Conservation (phyloP, 2,888 invertebrate species). For the Agrilus mali region DNA sequence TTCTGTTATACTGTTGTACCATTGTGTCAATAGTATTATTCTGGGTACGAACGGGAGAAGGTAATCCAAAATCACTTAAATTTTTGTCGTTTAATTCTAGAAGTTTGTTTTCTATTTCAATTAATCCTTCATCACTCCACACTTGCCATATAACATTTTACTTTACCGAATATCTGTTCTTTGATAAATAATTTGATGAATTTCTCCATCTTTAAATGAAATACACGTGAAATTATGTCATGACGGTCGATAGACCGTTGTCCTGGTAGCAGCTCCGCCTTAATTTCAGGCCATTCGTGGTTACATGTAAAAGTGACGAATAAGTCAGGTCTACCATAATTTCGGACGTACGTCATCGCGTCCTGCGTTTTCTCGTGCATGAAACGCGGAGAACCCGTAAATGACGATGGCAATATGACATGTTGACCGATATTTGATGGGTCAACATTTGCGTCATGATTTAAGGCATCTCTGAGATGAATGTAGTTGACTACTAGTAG, state of each 20-base stretch:
- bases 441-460: no score
- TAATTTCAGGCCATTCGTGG: slow-evolving; percentile 20
- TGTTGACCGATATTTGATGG: not conserved
- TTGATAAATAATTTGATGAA: slow-evolving; percentile 13
- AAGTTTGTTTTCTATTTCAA: no score
- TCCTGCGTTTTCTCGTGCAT: not conserved
- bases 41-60: no score
- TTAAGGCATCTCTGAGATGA: no score
- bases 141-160: slow-evolving; percentile 19
- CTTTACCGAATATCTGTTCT: slow-evolving; percentile 15
- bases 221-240: slow-evolving; percentile 14
- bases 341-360: not conserved
- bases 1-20: no score
- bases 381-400: not conserved
- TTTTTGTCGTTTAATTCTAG: no score
- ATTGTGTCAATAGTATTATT: no score
- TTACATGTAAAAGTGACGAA: slow-evolving; percentile 14
- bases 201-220: slow-evolving; percentile 16
- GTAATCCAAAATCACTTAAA: no score
- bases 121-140: no score
- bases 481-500: no score
- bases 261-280: not conserved
- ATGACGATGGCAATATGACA: not conserved
- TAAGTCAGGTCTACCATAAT: not conserved
- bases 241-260: slow-evolving; percentile 11